Evolutionary conservation across 2,797 vertebrate genomes (phyloP).

Genomic region (Microcaecilia unicolor): DNA sequence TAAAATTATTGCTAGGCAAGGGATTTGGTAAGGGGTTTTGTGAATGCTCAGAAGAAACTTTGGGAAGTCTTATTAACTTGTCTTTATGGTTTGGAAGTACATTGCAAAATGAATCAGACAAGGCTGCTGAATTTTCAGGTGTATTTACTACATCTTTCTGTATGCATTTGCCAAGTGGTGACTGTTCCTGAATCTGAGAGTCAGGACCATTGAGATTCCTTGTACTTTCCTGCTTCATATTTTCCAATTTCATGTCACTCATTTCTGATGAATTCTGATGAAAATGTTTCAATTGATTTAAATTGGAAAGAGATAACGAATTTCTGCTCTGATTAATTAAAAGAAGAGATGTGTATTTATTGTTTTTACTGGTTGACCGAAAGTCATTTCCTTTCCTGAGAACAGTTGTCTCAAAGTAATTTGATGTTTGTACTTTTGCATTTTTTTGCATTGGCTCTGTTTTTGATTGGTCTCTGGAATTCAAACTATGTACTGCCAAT

Average conservation of each 20-base stretch:
- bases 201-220: slow-evolving; percentile 4
- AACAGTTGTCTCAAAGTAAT: slow-evolving; percentile 1
- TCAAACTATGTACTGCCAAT: no score
- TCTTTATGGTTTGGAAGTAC: neutral
- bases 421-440: neutral
- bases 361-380: neutral
- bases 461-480: slow-evolving; percentile 15
- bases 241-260: slow-evolving; percentile 3
- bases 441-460: slow-evolving; percentile 20
- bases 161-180: slow-evolving; percentile 1
- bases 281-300: slow-evolving; percentile 13
- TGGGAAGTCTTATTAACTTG: neutral
- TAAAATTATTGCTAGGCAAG: slow-evolving; percentile 8
- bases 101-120: slow-evolving; percentile 1
- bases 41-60: neutral
- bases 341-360: neutral
- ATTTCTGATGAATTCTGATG: slow-evolving; percentile 9
- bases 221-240: neutral
- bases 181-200: neutral
- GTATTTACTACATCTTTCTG: neutral
- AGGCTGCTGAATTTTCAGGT: neutral
- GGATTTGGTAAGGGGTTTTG: slow-evolving; percentile 7
- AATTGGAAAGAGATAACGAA: slow-evolving; percentile 11
- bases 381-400: slow-evolving; percentile 12
- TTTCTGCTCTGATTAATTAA: slow-evolving; percentile 16